Percentiles rank a stretch among this genome's conserved stretches.
phyloP scores from a whole-genome alignment of 2,797 vertebrate genomes.

The Ctenopoma multispine region DNA sequence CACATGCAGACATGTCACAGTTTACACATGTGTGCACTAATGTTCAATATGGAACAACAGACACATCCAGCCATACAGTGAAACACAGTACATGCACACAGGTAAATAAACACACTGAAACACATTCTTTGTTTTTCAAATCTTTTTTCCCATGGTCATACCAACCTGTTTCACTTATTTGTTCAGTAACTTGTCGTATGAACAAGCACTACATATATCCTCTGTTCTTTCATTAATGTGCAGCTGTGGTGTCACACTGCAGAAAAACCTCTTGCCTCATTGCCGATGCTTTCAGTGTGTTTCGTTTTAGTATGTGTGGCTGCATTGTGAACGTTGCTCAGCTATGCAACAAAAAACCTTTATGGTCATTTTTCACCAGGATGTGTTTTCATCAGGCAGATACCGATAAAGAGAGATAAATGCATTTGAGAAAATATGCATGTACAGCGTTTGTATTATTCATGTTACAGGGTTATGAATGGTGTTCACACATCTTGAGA shows the following conservation, averaged over 20 bases:
- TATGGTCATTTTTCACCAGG: constrained; percentile 27
- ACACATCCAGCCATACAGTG: not conserved
- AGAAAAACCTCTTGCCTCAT: constrained; percentile 15
- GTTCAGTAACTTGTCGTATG: constrained; percentile 41
- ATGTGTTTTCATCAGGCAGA: constrained; percentile 30
- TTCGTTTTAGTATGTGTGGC: constrained; percentile 4
- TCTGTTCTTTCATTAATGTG: constrained; percentile 48
- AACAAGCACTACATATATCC: constrained; percentile 17
- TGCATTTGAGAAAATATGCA: constrained; percentile 51
- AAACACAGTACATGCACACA: not conserved
- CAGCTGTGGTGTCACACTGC: constrained; percentile 14
- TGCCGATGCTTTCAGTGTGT: constrained; percentile 17
- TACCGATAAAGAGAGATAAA: constrained; percentile 1
- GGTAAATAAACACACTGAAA: constrained; percentile 1
- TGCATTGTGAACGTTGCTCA: constrained; percentile 27
- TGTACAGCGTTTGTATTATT: constrained; percentile 64
- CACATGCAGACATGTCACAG: constrained; percentile 1
- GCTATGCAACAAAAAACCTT: constrained; percentile 36
- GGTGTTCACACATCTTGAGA: constrained; percentile 64
- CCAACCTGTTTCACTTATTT: constrained; percentile 53
- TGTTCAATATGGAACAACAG: constrained; percentile 1
- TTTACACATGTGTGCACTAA: constrained; percentile 31
- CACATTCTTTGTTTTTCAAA: not conserved
- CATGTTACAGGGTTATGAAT: constrained; percentile 66
- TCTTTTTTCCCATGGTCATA: constrained; percentile 11